Conservation (phyloP, 92 coral and sea anemone species). For the Muricea muricata region DNA sequence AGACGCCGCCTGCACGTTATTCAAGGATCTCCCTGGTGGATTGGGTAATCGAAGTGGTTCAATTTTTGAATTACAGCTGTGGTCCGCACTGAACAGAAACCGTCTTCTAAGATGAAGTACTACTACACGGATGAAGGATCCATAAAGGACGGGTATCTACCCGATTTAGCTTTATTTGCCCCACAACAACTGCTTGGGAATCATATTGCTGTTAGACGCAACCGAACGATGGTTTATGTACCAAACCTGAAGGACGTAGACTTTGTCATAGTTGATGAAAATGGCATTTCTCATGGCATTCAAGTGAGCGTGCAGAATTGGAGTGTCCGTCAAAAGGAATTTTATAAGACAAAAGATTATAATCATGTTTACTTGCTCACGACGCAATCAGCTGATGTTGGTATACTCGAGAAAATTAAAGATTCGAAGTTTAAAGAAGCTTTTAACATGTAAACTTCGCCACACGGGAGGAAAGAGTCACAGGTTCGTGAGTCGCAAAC, state of each 20-base stretch:
- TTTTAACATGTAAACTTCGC: too few species aligned
- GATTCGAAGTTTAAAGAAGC: conserved; percentile 2
- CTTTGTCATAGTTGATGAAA: conserved; percentile 6
- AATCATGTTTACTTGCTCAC: conserved; percentile 9
- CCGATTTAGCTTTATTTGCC: neutral
- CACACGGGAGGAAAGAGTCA: too few species aligned
- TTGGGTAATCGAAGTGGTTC: conserved; percentile 12
- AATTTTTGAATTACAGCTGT: conserved; percentile 1
- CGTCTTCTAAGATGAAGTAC: too few species aligned
- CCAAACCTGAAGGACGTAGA: conserved; percentile 9
- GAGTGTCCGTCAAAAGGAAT: neutral
- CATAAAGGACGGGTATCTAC: neutral
- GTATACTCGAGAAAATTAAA: neutral
- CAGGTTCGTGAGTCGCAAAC: too few species aligned
- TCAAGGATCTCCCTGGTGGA: conserved; percentile 9
- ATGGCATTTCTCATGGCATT: conserved; percentile 7
- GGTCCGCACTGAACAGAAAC: too few species aligned
- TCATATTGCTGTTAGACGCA: neutral
- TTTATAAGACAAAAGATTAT: conserved; percentile 1
- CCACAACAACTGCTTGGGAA: neutral
- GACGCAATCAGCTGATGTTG: conserved; percentile 1
- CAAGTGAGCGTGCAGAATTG: conserved; percentile 5
- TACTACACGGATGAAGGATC: neutral
- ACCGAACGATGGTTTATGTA: neutral
- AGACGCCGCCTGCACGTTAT: neutral